A percentile compares a stretch with the other conserved stretches of the same genome.
Conservation (phyloP, 2,888 invertebrate genomes). For the Lochmaea crataegi region DNA sequence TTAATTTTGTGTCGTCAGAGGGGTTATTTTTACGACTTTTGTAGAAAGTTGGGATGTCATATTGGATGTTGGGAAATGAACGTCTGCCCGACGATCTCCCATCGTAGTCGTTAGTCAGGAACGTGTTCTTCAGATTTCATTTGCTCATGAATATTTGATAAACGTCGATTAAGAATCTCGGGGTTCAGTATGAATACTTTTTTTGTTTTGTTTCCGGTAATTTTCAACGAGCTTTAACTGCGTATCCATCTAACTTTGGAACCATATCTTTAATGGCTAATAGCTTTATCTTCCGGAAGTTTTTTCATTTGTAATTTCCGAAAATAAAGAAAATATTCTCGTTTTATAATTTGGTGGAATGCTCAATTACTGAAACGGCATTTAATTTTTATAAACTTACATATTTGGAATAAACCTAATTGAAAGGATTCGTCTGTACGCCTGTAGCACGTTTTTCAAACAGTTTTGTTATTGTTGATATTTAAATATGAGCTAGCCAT, state of each 20-base stretch:
- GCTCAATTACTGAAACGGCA: no score
- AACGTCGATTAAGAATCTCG: conserved; percentile 24
- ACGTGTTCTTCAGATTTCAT: conserved; percentile 30
- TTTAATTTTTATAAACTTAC: no score
- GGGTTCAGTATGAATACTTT: conserved; percentile 1
- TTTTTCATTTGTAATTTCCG: not conserved
- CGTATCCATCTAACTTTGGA: not conserved
- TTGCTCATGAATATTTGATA: conserved; percentile 32
- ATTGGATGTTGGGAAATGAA: conserved; percentile 21
- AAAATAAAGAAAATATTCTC: no score
- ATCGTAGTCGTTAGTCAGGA: conserved; percentile 23
- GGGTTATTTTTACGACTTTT: conserved; percentile 29
- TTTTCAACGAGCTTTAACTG: conserved; percentile 8
- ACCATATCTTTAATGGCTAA: not conserved
- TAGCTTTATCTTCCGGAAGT: not conserved
- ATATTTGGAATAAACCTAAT: no score
- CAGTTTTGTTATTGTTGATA: no score
- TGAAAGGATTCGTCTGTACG: no score
- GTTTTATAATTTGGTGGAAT: no score
- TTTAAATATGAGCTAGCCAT: no score
- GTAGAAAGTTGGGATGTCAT: conserved; percentile 10
- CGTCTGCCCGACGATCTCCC: conserved; percentile 6
- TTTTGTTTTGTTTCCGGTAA: conserved; percentile 21
- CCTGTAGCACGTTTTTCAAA: no score
- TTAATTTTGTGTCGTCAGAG: conserved; percentile 9